These are phyloP conservation scores for Alethe castanea DNA, from an alignment of 2,113 vertebrate genomes.

Conservation along the genomic window DNA sequence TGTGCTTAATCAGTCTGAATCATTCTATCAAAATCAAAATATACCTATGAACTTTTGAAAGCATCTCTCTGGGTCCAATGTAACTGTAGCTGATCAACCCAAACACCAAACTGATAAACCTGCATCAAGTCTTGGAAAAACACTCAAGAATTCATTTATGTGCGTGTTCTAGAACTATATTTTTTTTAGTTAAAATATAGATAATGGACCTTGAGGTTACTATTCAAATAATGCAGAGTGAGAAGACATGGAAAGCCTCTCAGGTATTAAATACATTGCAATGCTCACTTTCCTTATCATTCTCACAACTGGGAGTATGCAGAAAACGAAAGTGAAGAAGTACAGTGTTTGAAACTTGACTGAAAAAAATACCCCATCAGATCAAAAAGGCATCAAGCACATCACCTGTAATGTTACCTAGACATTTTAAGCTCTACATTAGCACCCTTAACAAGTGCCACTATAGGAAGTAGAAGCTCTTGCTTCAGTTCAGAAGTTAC, in stretches of 20 bases:
- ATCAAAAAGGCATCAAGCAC: not conserved
- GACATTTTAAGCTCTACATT: not conserved
- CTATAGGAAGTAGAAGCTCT: not conserved
- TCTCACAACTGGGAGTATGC: not conserved
- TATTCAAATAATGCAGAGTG: not conserved
- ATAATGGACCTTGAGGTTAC: not conserved
- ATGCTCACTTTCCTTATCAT: not conserved
- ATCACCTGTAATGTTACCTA: not conserved
- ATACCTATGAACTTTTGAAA: not conserved
- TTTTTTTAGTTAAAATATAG: not conserved
- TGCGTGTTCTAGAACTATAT: not conserved
- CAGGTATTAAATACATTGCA: not conserved
- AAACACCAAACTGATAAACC: not conserved
- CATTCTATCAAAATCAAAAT: not conserved
- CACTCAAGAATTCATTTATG: not conserved
- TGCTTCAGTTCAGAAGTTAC: not conserved
- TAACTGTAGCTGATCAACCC: not conserved
- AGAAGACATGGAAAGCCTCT: not conserved
- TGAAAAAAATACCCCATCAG: not conserved
- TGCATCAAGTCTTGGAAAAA: not conserved
- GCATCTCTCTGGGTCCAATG: not conserved
- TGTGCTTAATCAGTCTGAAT: not conserved
- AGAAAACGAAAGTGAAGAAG: not conserved
- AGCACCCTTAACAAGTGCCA: not conserved
- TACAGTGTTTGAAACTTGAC: rapidly evolving